These are phyloP conservation scores for Neoitamus cyanurus DNA, from an alignment of 2,888 invertebrate genomes.

Conservation along the genomic window DNA sequence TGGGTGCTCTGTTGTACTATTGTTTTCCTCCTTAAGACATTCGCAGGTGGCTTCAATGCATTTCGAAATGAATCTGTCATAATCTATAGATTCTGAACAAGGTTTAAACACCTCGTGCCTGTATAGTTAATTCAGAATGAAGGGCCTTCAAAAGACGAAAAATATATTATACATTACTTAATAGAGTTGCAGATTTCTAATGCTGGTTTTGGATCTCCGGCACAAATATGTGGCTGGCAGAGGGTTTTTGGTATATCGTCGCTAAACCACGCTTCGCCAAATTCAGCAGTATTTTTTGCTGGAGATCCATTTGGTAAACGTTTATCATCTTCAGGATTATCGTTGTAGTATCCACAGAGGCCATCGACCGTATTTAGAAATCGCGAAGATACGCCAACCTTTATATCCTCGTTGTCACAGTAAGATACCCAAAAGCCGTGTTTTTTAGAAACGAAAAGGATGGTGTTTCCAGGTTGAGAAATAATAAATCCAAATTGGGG, in stretches of 20 bases:
- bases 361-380: conserved; percentile 77
- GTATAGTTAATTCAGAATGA: conserved; percentile 47
- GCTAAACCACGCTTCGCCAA: conserved; percentile 82
- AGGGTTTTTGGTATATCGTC: conserved; percentile 61
- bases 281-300: conserved; percentile 74
- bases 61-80: conserved; percentile 76
- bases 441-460: conserved; percentile 75
- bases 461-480: conserved; percentile 75
- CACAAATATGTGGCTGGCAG: conserved; percentile 74
- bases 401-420: conserved; percentile 75
- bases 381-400: conserved; percentile 76
- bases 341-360: conserved; percentile 82
- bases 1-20: conserved; percentile 58
- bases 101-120: conserved; percentile 74
- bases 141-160: neutral
- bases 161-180: conserved; percentile 67
- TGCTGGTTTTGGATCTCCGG: conserved; percentile 73
- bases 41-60: conserved; percentile 82
- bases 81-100: conserved; percentile 73
- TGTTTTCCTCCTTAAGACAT: conserved; percentile 72
- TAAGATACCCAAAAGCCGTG: conserved; percentile 82
- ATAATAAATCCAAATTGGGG: conserved; percentile 72
- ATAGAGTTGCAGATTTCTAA: conserved; percentile 77
- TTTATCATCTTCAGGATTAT: conserved; percentile 74
- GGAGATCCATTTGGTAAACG: conserved; percentile 75